Conservation (phyloP, 2,797 vertebrate species). For the Craterocephalus amniculus region DNA sequence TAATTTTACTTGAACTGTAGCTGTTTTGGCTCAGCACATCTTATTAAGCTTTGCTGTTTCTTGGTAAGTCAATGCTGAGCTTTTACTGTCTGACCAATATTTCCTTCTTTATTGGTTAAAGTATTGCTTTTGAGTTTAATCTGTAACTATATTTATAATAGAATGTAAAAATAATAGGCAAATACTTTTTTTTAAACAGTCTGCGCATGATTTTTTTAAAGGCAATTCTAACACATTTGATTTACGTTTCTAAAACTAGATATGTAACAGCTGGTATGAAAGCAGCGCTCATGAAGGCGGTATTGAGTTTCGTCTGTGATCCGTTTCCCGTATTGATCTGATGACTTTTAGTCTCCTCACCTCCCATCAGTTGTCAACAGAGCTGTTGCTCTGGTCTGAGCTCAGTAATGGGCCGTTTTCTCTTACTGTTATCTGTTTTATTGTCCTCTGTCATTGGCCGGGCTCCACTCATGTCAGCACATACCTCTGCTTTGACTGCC, state of each 20-base stretch:
- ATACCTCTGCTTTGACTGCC: constrained; percentile 57
- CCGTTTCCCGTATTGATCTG: constrained; percentile 27
- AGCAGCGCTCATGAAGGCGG: constrained; percentile 6
- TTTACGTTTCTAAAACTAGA: no score
- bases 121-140: constrained; percentile 13
- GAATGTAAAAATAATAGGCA: background rate
- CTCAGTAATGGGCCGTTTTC: constrained; percentile 27
- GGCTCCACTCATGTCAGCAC: constrained; percentile 69
- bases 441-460: constrained; percentile 67
- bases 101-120: constrained; percentile 25
- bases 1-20: background rate
- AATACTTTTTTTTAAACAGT: background rate
- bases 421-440: constrained; percentile 66
- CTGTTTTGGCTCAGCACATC: background rate
- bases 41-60: background rate
- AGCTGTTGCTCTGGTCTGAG: constrained; percentile 26
- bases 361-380: constrained; percentile 29
- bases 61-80: background rate
- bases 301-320: constrained; percentile 14
- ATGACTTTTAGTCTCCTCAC: constrained; percentile 26
- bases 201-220: background rate
- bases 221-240: background rate
- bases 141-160: background rate
- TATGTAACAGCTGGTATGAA: no score
- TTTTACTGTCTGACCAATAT: background rate